These are phyloP conservation scores for Candidula unifasciata DNA, from an alignment of 2,888 invertebrate species.

Conservation along the genomic window DNA sequence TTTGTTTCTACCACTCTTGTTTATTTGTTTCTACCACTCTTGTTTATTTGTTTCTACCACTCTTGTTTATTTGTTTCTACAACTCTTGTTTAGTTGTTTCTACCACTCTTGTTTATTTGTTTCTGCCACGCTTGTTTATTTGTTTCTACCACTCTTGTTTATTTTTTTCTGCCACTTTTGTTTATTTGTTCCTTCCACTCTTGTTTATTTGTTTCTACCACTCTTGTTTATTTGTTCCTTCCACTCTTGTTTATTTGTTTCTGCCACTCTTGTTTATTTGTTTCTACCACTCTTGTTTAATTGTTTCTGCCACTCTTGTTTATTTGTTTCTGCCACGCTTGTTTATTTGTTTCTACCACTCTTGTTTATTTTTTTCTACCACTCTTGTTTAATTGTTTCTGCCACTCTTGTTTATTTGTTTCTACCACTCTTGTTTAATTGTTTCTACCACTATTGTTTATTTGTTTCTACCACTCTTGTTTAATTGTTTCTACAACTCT, in stretches of 20 bases:
- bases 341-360: neutral
- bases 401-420: neutral
- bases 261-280: neutral
- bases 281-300: neutral
- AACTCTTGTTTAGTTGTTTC: neutral
- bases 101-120: too few species aligned
- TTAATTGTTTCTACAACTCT: neutral
- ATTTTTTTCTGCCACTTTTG: too few species aligned
- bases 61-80: neutral
- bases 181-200: neutral
- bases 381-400: too few species aligned
- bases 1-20: too few species aligned
- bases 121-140: neutral
- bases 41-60: neutral
- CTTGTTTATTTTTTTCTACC: too few species aligned
- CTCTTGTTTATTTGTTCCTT: neutral
- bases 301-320: too few species aligned
- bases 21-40: too few species aligned
- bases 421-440: neutral
- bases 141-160: neutral
- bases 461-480: neutral
- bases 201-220: neutral
- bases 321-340: neutral
- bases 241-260: too few species aligned
- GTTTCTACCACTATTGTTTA: too few species aligned